Base-by-base conservation (phyloP, 1,140 invertebrate genomes). In the Teleopsis dalmanni region DNA sequence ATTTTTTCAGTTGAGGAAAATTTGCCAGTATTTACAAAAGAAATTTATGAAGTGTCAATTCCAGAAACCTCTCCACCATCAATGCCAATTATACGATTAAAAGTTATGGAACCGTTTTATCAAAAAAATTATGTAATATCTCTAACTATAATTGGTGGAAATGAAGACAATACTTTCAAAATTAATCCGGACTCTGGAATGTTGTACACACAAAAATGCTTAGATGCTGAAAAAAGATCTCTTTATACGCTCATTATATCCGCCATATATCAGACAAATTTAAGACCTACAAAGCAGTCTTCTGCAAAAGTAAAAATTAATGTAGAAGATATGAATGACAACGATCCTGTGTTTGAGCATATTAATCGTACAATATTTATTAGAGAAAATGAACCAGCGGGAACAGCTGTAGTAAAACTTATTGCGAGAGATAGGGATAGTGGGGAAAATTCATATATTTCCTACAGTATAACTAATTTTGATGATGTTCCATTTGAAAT, bases 401-500 rank as follows among this genome's bases (percentile, higher is more conserved):
- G 91, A 1, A 83, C 85, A 1, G 79, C 81, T 4, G 88, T 97
- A 2, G 82, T 84, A 1, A 87, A 84, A 56, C 83, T 95, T 0
- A 78, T 79, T 14, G 95, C 93, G 1, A 81, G 79, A 37, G 95
- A 99, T 69, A 80, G 75, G 13, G 95, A 99, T 71, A 84, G 84
- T 4, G 91, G 89, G 2, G 92, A 96, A 61, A 98, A 98, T 73
- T 88, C 91, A 13, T 91, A 92, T 70, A 85, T 98, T 55, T 92
- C 89, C 0, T 98, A 94, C 74, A 90, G 87, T 52, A 87, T 95
- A 57, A 88, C 88, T 19, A 95, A 95, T 72, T 74, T 91, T 11
- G 83, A 87, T 56, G 82, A 84, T 29, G 83, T 95, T 3, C 95
- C 95, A 19, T 98, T 98, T 71, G 87, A 92, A 56, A 92, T 99